These are phyloP conservation scores for Nannospalax galili DNA, from an alignment of 2,113 vertebrate species.

Conservation along the genomic window DNA sequence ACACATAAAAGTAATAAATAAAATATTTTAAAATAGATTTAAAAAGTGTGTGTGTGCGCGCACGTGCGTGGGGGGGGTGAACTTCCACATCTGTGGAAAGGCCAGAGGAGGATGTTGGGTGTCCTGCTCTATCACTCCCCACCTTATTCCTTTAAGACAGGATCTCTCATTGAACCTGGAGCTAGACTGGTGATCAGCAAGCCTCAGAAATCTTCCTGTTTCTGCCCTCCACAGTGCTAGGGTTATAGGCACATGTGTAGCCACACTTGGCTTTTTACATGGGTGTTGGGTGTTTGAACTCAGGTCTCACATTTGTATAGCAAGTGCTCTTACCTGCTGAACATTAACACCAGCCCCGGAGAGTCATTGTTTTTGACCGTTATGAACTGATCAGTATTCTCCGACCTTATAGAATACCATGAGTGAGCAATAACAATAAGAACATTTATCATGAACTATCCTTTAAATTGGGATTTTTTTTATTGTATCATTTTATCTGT, in stretches of 20 bases:
- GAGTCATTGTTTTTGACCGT: background rate
- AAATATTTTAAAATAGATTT: no score
- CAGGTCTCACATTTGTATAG: background rate
- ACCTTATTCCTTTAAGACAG: background rate
- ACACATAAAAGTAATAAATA: no score
- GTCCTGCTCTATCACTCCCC: background rate
- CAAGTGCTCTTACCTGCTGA: background rate
- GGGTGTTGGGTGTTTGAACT: background rate
- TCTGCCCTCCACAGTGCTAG: background rate
- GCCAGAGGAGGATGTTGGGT: background rate
- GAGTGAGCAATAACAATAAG: constrained; percentile 30
- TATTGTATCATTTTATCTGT: background rate
- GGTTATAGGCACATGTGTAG: background rate
- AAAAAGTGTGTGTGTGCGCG: background rate
- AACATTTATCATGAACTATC: background rate
- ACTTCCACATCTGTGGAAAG: no score
- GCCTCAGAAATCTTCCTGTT: background rate
- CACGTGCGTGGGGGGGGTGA: no score
- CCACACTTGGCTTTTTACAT: background rate
- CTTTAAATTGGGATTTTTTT: constrained; percentile 17
- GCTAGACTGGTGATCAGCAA: no score
- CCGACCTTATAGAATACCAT: background rate
- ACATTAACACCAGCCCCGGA: background rate
- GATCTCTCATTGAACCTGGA: background rate
- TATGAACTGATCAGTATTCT: background rate